A percentile compares a stretch with the other conserved stretches of the same genome.
phyloP scores from a whole-genome alignment of 2,888 invertebrate genomes.

The Lissonota sp. region DNA sequence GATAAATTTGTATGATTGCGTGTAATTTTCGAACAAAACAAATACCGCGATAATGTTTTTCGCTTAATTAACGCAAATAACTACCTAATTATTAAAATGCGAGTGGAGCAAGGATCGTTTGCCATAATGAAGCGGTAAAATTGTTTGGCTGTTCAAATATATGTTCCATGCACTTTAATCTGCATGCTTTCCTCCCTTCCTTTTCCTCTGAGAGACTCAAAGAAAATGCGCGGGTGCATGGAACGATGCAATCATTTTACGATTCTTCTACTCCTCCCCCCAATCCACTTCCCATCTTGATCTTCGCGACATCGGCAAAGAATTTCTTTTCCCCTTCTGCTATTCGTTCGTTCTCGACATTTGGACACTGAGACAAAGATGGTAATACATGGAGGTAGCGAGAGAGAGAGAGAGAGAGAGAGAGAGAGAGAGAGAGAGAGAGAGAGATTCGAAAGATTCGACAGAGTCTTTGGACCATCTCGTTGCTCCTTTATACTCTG shows the following conservation, averaged over 20 bases:
- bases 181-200: constrained; percentile 36
- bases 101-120: constrained; percentile 9
- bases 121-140: too few species aligned
- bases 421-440: constrained; percentile 23
- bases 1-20: too few species aligned
- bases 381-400: neutral
- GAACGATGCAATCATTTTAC: constrained; percentile 47
- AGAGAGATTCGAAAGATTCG: constrained; percentile 7
- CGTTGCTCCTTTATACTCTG: constrained; percentile 13
- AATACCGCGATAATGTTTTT: too few species aligned
- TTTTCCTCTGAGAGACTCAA: constrained; percentile 6
- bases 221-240: constrained; percentile 27
- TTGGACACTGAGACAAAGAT: neutral
- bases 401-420: constrained; percentile 21
- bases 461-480: neutral
- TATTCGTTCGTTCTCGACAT: constrained; percentile 6
- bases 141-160: too few species aligned
- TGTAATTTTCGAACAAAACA: too few species aligned
- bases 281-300: constrained; percentile 14
- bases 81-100: too few species aligned
- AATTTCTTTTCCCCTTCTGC: constrained; percentile 31
- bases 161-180: constrained; percentile 28
- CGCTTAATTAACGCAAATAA: too few species aligned
- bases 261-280: constrained; percentile 4
- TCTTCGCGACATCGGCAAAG: constrained; percentile 42